Evolutionary conservation across 2,113 vertebrate genomes (phyloP), one percentile per base, ranked within the genome.

Genomic region (Coreoperca whiteheadi): DNA sequence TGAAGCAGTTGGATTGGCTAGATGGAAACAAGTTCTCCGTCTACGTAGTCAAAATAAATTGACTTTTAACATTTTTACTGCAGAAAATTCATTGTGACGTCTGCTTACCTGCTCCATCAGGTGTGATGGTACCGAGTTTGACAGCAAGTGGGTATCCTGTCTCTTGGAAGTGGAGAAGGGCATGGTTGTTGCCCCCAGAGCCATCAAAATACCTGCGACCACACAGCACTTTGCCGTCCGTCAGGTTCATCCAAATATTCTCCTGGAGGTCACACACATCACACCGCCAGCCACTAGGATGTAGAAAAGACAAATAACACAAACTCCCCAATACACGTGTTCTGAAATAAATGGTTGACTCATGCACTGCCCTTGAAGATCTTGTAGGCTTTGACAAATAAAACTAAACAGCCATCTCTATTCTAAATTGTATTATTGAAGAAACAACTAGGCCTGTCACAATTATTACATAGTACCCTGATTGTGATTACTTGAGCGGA

Each of bases 211-310:
- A 99, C 86, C 97, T 96, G 21, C 98, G 97, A 18, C 98, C 98
- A 18, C 98, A 99, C 14, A 98, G 90, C 86, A 99, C 96, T 90
- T 97, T 96, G 65, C 98, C 98, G 0, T 99, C 98, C 0, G 98
- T 98, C 95, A 99, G 95, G 92, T 99, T 99, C 96, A 99, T 96
- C 98, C 98, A 99, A 77, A 99, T 87, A 89, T 99, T 99, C 93
- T 99, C 98, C 79, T 96, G 96, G 91, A 99, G 97, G 89, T 98
- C 97, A 74, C 98, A 99, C 82, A 97, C 97, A 83, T 97, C 97
- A 87, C 98, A 99, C 74, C 95, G 97, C 98, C 98, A 99, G 81
- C 98, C 98, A 70, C 98, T 99, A 30, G 3, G 11, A 74, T 10
- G 46, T 2, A 77, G 37, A 34, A 59, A 77, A 54, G 53, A 46